A percentile compares a stretch with the other conserved stretches of the same genome.
phyloP scores from a whole-genome alignment of 1,140 invertebrate species.

The Hydropsyche tenuis region DNA sequence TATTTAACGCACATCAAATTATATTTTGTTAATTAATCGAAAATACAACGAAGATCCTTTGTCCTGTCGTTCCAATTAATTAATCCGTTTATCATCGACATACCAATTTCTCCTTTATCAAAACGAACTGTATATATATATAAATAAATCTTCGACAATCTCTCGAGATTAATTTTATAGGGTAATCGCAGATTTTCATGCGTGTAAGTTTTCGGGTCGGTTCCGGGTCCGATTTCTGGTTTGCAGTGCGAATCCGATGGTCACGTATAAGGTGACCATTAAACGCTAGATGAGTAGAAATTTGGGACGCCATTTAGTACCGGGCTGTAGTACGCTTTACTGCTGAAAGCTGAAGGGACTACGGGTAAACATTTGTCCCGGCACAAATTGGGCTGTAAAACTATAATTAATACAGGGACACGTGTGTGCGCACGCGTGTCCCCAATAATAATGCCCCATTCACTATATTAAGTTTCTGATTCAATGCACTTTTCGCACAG shows the following conservation, averaged over 20 bases:
- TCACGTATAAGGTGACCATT: conserved; percentile 29
- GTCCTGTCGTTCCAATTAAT: no score
- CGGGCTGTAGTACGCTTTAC: conserved; percentile 24
- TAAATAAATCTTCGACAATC: no score
- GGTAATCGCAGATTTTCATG: no score
- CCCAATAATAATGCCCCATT: conserved; percentile 1
- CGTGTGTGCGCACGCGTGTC: not conserved
- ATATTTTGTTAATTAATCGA: no score
- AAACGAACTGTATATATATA: no score
- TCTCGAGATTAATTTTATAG: no score
- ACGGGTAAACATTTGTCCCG: conserved; percentile 31
- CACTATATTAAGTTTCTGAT: not conserved
- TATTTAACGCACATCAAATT: no score
- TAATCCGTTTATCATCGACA: no score
- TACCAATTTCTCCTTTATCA: no score
- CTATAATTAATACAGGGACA: conserved; percentile 22
- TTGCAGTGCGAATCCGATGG: conserved; percentile 5
- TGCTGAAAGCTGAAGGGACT: not conserved
- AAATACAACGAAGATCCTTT: no score
- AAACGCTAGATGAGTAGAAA: conserved; percentile 30
- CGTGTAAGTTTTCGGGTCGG: not conserved
- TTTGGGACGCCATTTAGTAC: conserved; percentile 35
- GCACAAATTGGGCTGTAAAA: conserved; percentile 29
- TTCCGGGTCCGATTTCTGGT: not conserved
- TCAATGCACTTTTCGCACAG: no score